A percentile compares a stretch with the other conserved stretches of the same genome.
Evolutionary conservation across 1,140 invertebrate genomes (phyloP).

Genomic region (Lucilia sericata): DNA sequence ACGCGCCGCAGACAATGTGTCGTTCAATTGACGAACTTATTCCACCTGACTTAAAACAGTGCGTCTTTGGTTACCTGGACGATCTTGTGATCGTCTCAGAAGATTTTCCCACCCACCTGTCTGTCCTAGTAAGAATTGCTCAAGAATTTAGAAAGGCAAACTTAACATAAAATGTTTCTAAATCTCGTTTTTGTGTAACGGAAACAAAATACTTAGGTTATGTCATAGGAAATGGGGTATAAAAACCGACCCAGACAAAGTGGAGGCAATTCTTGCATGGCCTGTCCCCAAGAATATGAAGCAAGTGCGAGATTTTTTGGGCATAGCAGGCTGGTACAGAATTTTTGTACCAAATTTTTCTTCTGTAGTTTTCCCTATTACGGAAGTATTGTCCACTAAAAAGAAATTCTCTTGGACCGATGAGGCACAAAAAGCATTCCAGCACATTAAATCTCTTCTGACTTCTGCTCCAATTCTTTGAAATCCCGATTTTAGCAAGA

Average conservation of each 20-base stretch:
- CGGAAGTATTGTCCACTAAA: no score
- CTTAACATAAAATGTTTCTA: conserved; percentile 54
- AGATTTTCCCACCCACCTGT: conserved; percentile 38
- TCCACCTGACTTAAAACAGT: conserved; percentile 59
- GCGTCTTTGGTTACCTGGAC: conserved; percentile 48
- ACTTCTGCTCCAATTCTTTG: conserved; percentile 9
- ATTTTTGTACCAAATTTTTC: no score
- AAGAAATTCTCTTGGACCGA: background rate
- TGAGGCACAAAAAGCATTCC: conserved; percentile 3
- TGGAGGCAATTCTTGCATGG: conserved; percentile 46
- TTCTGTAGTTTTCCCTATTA: no score
- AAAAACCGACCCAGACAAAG: conserved; percentile 58
- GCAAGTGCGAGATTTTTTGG: no score
- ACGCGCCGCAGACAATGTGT: conserved; percentile 45
- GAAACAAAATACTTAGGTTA: conserved; percentile 50
- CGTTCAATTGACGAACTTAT: conserved; percentile 53
- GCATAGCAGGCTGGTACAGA: no score
- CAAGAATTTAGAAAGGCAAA: conserved; percentile 40
- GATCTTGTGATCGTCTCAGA: conserved; percentile 42
- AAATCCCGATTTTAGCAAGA: conserved; percentile 4
- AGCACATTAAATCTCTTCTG: background rate
- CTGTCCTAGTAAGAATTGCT: conserved; percentile 10
- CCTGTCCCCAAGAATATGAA: no score
- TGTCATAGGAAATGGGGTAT: conserved; percentile 55
- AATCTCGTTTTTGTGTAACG: conserved; percentile 50